Conservation (phyloP, 2,888 invertebrate species). For the Sepiola atlantica region DNA sequence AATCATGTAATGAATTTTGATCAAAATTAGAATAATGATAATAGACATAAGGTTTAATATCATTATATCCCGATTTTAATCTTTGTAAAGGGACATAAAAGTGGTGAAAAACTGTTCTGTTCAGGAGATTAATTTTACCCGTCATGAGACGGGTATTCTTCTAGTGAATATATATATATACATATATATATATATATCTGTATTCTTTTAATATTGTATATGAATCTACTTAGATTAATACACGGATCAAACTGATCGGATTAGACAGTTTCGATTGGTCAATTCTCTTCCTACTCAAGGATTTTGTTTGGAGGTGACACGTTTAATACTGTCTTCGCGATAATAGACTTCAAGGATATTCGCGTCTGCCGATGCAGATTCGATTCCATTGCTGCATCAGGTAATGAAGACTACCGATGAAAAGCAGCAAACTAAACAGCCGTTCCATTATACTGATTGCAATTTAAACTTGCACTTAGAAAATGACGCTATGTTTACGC, state of each 20-base stretch:
- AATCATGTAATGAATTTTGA: too few species aligned
- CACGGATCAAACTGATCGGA: background rate
- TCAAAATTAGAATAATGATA: too few species aligned
- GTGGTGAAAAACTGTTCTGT: too few species aligned
- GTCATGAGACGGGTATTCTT: too few species aligned
- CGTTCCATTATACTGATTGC: background rate
- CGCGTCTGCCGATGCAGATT: background rate
- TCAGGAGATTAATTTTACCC: too few species aligned
- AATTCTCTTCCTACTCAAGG: background rate
- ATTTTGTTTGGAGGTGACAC: constrained; percentile 20
- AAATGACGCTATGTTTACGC: background rate
- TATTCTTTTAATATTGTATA: too few species aligned
- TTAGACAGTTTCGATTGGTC: background rate
- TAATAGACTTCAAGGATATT: background rate
- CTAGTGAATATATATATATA: too few species aligned
- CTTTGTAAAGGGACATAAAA: too few species aligned
- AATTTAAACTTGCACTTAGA: background rate
- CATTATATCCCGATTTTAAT: too few species aligned
- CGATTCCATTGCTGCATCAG: background rate
- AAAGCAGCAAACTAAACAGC: background rate
- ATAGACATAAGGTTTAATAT: too few species aligned
- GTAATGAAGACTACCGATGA: background rate
- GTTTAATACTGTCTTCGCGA: constrained; percentile 11
- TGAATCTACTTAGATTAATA: background rate
- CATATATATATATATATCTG: too few species aligned